A percentile compares a stretch with the other conserved stretches of the same genome.
phyloP scores from a whole-genome alignment of 2,113 vertebrate species.

The Ancistrus triradiatus region DNA sequence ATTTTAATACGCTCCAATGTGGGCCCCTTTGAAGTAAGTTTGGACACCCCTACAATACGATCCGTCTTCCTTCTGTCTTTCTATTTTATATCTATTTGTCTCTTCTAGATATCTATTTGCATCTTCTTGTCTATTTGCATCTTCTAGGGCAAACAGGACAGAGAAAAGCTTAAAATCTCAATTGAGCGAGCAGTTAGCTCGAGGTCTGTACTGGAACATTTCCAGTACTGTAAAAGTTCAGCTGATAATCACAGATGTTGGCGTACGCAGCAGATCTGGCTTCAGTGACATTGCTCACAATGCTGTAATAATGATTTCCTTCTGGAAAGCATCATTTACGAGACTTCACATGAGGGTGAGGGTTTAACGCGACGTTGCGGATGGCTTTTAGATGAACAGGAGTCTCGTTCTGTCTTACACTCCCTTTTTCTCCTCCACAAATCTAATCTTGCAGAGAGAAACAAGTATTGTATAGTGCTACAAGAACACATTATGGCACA shows the following conservation, averaged over 20 bases:
- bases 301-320: slow-evolving; percentile 60
- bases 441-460: slow-evolving; percentile 33
- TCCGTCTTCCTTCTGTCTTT: no score
- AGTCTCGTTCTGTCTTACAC: slow-evolving; percentile 20
- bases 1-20: no score
- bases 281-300: slow-evolving; percentile 56
- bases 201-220: background rate
- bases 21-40: no score
- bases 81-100: no score
- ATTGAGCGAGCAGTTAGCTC: background rate
- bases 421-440: slow-evolving; percentile 16
- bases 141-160: no score
- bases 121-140: no score
- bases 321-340: slow-evolving; percentile 63
- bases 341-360: slow-evolving; percentile 56
- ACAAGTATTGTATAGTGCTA: slow-evolving; percentile 9
- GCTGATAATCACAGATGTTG: background rate
- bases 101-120: no score
- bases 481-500: slow-evolving; percentile 7
- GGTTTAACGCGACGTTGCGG: slow-evolving; percentile 62
- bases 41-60: no score
- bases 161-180: no score
- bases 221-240: background rate
- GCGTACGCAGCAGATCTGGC: background rate
- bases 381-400: slow-evolving; percentile 65